Evolutionary conservation across 2,113 vertebrate genomes (phyloP).

Genomic region (Erythrolamprus reginae): DNA sequence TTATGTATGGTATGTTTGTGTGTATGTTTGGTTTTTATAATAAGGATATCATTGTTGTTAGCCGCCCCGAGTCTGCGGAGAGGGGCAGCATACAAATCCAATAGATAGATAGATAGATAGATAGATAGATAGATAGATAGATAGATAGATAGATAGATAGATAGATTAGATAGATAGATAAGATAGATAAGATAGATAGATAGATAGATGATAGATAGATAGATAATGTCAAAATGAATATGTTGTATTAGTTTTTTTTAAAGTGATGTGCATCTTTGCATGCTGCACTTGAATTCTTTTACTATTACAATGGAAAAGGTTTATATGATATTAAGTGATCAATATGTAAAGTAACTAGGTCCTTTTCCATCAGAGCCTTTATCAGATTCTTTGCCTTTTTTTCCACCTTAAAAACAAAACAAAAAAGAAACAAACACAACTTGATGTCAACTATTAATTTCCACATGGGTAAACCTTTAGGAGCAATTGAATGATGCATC

Average conservation of each 20-base stretch:
- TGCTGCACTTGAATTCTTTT: neutral
- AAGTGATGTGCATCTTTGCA: neutral
- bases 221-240: neutral
- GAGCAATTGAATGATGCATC: neutral
- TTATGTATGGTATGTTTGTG: too few relatives aligned
- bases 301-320: neutral
- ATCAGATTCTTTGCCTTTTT: neutral
- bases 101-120: too few relatives aligned
- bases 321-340: neutral
- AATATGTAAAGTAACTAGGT: neutral
- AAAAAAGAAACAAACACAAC: neutral
- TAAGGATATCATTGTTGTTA: too few relatives aligned
- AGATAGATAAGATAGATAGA: too few relatives aligned
- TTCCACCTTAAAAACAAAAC: neutral
- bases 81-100: too few relatives aligned
- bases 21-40: too few relatives aligned
- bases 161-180: too few relatives aligned
- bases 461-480: neutral
- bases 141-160: too few relatives aligned
- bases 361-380: neutral
- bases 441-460: neutral
- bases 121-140: too few relatives aligned
- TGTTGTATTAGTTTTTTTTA: neutral
- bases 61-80: too few relatives aligned
- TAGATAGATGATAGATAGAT: too few relatives aligned